phyloP scores from a whole-genome alignment of 1,140 invertebrate genomes.

The Gonioctena quinquepunctata region DNA sequence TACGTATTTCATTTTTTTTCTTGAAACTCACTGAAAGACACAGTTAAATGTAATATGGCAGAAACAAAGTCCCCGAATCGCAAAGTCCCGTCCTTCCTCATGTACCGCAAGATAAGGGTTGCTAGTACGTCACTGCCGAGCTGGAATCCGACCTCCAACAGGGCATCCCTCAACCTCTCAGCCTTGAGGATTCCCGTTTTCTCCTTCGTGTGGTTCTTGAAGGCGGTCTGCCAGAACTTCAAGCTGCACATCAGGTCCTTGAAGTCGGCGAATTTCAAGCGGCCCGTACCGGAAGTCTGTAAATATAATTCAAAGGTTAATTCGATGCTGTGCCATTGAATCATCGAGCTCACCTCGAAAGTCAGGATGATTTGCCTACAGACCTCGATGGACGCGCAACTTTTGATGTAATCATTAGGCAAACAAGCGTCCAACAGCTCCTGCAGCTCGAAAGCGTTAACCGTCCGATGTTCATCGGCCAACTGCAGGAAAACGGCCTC shows the following conservation, averaged over 20 bases:
- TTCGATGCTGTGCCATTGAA: no score
- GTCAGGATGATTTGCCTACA: slow-evolving; percentile 87
- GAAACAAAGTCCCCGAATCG: slow-evolving; percentile 91
- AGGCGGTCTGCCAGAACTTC: slow-evolving; percentile 89
- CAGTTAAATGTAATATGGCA: slow-evolving; percentile 83
- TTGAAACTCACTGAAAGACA: slow-evolving; percentile 77
- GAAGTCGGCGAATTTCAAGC: slow-evolving; percentile 84
- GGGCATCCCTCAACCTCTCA: slow-evolving; percentile 81
- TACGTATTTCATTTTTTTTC: not conserved
- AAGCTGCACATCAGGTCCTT: slow-evolving; percentile 91
- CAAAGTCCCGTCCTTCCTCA: slow-evolving; percentile 92
- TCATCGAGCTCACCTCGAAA: slow-evolving; percentile 72
- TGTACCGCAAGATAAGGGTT: slow-evolving; percentile 82
- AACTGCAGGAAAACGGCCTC: slow-evolving; percentile 88
- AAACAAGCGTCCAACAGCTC: slow-evolving; percentile 89
- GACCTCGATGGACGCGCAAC: slow-evolving; percentile 89
- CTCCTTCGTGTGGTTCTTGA: slow-evolving; percentile 88
- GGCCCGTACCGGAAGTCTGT: slow-evolving; percentile 77
- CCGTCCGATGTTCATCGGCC: slow-evolving; percentile 84
- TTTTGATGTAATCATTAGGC: slow-evolving; percentile 94
- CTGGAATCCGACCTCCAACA: slow-evolving; percentile 86
- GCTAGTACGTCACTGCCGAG: slow-evolving; percentile 82
- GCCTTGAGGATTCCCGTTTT: slow-evolving; percentile 88
- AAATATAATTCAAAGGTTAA: no score
- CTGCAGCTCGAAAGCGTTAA: slow-evolving; percentile 90